These are phyloP conservation scores for Panthera uncia DNA, from an alignment of 2,113 vertebrate genomes.

Conservation along the genomic window DNA sequence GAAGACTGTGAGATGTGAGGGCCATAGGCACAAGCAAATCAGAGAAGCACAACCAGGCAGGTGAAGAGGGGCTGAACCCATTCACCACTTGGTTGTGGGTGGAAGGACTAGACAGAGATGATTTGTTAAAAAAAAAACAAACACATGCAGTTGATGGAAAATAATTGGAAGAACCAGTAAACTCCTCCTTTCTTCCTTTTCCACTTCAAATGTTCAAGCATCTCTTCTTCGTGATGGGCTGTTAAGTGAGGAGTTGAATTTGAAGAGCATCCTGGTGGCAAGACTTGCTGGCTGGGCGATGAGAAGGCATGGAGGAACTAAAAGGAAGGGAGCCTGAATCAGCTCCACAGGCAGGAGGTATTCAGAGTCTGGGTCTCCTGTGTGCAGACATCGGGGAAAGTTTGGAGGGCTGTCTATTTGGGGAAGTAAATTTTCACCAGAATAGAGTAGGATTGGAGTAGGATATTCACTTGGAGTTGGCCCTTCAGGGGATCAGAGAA, in stretches of 20 bases:
- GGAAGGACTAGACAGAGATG: neutral
- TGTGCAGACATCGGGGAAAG: neutral
- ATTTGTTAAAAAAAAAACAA: neutral
- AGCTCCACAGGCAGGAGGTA: neutral
- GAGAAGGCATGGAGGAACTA: neutral
- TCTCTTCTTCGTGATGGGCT: neutral
- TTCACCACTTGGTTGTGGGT: neutral
- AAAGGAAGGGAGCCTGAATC: neutral
- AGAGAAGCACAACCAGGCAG: neutral
- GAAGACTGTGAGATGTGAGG: neutral
- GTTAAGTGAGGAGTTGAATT: neutral
- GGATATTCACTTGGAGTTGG: neutral
- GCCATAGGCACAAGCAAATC: neutral
- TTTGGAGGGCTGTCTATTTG: neutral
- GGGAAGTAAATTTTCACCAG: neutral
- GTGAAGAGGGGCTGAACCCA: no score
- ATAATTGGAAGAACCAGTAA: neutral
- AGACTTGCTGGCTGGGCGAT: neutral
- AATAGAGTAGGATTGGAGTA: neutral
- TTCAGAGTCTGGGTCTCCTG: neutral
- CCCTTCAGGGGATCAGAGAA: neutral
- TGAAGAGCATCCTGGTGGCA: neutral
- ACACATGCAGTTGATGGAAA: neutral
- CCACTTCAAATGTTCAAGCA: neutral
- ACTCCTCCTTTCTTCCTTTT: neutral